Base-by-base conservation (phyloP, 2,888 invertebrate species). In the Hirtodrosophila duncani region DNA sequence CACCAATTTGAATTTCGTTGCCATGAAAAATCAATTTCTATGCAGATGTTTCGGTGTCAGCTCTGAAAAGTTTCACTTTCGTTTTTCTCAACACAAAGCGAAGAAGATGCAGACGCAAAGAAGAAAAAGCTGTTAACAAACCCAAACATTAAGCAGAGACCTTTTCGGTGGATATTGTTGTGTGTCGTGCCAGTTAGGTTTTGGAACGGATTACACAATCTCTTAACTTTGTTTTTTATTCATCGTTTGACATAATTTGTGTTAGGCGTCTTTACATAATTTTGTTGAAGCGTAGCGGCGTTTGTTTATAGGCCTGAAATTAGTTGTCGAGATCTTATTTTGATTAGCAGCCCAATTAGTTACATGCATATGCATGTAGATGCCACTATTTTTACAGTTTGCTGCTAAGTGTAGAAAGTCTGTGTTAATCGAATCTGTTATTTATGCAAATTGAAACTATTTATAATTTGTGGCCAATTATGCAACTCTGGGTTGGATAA, bases 181-280 rank as follows among this genome's bases (percentile, higher is more conserved):
- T 71, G 58, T 78, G 67, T 74, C 79, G 79, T 70, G 75, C 61
- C 64, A 70, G 70, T 71, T 78, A 60, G 57, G 49, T 65, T 72
- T 78, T 60, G 79, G 79, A 70, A 74, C 75, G 72, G n/a, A 65
- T 74, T 78, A 74, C 65, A 67, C 65, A 74, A 74, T 75, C 79
- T 34, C 11, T 33, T 34, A 8, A 4, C 7, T 34, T 23, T 58
- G 20, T 34, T 30, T 43, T 30, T 23, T 24, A 23, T 48, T 44
- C 27, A 18, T 45, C n/a, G n/a, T n/a, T n/a, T n/a, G n/a, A n/a
- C n/a, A n/a, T n/a, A 31, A 26, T 33, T 14, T 36, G 39, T 33
- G 41, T 31, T 63, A 75, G 72, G 72, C 72, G 57, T 65, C 67
- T 59, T 59, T 59, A 59, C 59, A 59, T 59, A 59, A 59, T 59